Percentiles rank a stretch among this genome's conserved stretches.
phyloP scores from a whole-genome alignment of 2,797 vertebrate species.

The Phoeniculus purpureus region DNA sequence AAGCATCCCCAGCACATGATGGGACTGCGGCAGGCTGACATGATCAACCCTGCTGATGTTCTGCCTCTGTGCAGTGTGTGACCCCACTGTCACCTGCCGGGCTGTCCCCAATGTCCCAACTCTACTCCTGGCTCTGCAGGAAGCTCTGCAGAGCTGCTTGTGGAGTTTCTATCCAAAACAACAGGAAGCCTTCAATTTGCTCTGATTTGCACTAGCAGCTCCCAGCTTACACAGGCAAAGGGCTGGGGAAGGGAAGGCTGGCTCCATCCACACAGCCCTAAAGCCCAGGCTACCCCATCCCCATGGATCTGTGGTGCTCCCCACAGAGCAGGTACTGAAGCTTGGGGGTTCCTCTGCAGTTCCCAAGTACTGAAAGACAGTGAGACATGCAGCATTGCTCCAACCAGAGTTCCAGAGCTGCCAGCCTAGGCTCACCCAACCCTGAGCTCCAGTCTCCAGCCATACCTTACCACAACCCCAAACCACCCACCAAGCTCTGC shows the following conservation, averaged over 20 bases:
- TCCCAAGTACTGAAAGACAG: not conserved
- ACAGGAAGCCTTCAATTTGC: conserved; percentile 1
- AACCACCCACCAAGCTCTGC: not conserved
- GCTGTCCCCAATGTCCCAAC: rapidly evolving
- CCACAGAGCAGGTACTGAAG: not conserved
- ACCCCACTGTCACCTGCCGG: rapidly evolving
- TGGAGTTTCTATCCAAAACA: not conserved
- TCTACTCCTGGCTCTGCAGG: not conserved
- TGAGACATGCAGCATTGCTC: not conserved
- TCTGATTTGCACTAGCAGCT: not conserved
- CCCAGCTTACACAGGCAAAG: not conserved
- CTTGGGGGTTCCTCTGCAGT: not conserved
- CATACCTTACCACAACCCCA: not conserved
- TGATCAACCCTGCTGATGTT: rapidly evolving
- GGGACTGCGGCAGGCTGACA: rapidly evolving
- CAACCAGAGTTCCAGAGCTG: not conserved
- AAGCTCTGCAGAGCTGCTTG: not conserved
- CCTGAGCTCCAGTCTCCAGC: not conserved
- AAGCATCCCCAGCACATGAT: not conserved
- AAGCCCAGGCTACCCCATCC: not conserved
- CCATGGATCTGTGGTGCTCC: not conserved
- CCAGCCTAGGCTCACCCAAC: rapidly evolving
- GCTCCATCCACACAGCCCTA: rapidly evolving
- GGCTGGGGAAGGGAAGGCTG: not conserved
- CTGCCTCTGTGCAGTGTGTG: rapidly evolving